Conservation (phyloP, 1,140 invertebrate genomes). For the Ceratitis capitata region DNA sequence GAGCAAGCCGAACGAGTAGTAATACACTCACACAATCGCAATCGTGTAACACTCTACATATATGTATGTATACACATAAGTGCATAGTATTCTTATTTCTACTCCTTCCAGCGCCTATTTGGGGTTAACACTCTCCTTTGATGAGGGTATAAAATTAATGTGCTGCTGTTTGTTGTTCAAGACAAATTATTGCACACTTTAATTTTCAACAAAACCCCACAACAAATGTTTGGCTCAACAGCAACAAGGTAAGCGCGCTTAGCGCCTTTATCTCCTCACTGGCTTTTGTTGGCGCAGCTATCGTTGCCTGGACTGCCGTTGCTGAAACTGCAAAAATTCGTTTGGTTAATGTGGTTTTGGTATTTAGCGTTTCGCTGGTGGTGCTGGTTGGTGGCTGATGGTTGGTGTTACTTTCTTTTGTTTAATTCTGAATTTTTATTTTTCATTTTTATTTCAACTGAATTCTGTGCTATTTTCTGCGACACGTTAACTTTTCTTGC, state of each 20-base stretch:
- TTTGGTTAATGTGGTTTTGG: not conserved
- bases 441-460: not conserved
- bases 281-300: not conserved
- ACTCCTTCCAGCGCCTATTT: no score
- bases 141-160: conserved; percentile 37
- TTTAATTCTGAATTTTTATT: not conserved
- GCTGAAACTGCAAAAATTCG: not conserved
- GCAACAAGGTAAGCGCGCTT: not conserved
- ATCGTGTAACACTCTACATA: no score
- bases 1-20: no score
- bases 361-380: not conserved
- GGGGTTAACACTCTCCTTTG: not conserved
- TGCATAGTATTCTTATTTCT: no score
- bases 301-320: not conserved
- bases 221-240: not conserved
- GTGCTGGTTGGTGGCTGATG: not conserved
- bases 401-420: not conserved
- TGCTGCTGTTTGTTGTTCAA: conserved; percentile 33
- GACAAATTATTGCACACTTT: conserved; percentile 43
- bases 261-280: no score
- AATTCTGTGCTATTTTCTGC: not conserved
- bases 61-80: no score
- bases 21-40: no score
- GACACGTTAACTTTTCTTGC: not conserved
- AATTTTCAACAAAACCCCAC: conserved; percentile 7